These are phyloP conservation scores for Urosaurus nigricauda DNA, from an alignment of 2,797 vertebrate species.

Conservation along the genomic window DNA sequence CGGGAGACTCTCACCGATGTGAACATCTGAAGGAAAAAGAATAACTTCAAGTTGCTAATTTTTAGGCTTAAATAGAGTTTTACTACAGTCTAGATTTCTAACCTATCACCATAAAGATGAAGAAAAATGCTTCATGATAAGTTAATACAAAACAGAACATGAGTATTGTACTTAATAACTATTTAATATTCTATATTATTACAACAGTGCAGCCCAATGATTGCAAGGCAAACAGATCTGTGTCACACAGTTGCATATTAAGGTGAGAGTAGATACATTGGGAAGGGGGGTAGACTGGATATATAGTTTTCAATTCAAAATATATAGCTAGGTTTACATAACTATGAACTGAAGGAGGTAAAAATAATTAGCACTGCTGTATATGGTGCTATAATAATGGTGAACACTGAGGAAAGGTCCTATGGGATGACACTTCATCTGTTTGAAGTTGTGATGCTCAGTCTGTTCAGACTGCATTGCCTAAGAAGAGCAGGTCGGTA, in stretches of 20 bases:
- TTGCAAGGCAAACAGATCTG: not conserved
- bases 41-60: not conserved
- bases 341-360: not conserved
- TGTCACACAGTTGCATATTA: not conserved
- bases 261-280: not conserved
- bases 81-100: not conserved
- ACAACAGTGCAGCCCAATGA: not conserved
- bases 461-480: not conserved
- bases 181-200: not conserved
- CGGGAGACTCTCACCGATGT: conserved; percentile 95
- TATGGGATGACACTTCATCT: not conserved
- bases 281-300: no score
- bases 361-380: not conserved
- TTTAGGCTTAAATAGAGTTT: conserved; percentile 6
- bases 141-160: not conserved
- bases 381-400: not conserved
- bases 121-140: not conserved
- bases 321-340: not conserved
- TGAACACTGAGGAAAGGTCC: not conserved
- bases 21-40: conserved; percentile 89
- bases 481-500: not conserved
- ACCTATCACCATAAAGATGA: not conserved
- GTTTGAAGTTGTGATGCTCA: not conserved
- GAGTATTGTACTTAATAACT: not conserved
- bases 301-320: not conserved